Percentiles rank a stretch among this genome's conserved stretches.
phyloP scores from a whole-genome alignment of 1,140 invertebrate species.

The Dinoponera quadriceps region DNA sequence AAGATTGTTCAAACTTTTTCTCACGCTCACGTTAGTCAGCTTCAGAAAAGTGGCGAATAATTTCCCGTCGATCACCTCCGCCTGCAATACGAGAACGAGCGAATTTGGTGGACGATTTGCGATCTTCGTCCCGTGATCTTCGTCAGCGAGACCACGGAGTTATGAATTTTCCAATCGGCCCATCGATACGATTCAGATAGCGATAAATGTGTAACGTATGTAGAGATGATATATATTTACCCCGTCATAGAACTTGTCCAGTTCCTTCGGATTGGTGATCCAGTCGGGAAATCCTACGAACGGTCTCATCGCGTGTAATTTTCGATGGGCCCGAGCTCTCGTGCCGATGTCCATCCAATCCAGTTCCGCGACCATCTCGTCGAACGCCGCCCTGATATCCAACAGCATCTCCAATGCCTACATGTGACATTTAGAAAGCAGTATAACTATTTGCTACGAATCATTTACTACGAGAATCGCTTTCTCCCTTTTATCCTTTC shows the following conservation, averaged over 20 bases:
- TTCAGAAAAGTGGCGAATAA: conserved; percentile 88
- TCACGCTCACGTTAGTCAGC: conserved; percentile 86
- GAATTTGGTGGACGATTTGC: neutral
- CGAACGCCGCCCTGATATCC: conserved; percentile 90
- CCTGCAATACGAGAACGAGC: conserved; percentile 77
- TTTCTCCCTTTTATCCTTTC: neutral
- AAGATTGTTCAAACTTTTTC: conserved; percentile 87
- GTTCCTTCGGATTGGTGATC: conserved; percentile 86
- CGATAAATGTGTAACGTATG: neutral
- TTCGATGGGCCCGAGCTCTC: conserved; percentile 87
- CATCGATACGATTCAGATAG: too few species aligned
- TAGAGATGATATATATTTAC: conserved; percentile 77
- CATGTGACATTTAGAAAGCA: neutral
- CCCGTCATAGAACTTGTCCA: conserved; percentile 87
- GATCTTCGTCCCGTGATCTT: too few species aligned
- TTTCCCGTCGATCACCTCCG: conserved; percentile 87
- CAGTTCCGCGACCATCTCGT: conserved; percentile 88
- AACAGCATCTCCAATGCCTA: conserved; percentile 91
- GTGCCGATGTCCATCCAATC: conserved; percentile 93
- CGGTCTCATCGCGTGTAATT: conserved; percentile 89
- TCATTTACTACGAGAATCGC: too few species aligned
- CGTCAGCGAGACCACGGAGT: too few species aligned
- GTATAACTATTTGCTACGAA: neutral
- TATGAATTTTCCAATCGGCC: too few species aligned
- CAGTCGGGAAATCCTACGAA: conserved; percentile 91